Base-by-base conservation (phyloP, 2,113 vertebrate genomes). In the Ammodramus savannarum region DNA sequence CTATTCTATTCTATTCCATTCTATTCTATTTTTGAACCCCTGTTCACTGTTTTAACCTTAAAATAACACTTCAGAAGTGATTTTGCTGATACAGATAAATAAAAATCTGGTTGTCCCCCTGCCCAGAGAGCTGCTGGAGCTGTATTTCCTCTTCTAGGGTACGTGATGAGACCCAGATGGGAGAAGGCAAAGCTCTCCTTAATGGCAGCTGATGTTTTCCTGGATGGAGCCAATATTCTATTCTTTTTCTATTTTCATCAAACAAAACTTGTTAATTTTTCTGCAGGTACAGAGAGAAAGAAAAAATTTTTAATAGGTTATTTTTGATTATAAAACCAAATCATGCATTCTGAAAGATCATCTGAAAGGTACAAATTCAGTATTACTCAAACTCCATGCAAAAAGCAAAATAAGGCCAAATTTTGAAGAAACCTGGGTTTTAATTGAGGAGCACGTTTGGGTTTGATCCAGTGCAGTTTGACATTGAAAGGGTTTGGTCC, bases 141-240 rank as follows among this genome's bases (percentile, higher is more conserved):
- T 6, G 77, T 36, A 11, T 78, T 87, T 95, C 83, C 83, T 73
- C 72, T 26, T 44, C 19, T 43, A 74, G 68, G n/a, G 72, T 19
- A 10, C 0, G 1, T 84, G 91, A 90, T 79, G 87, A 82, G 96
- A 94, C 69, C 78, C 90, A 93, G 93, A 89, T 83, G 92, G 92
- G 90, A 93, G 78, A 79, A 76, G 62, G 78, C 82, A 90, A 95
- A 93, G 51, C 25, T 68, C 92, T 73, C 75, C 59, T 77, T 74
- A 86, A 51, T 48, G 86, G 80, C 89, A 19, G n/a, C 38, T 52
- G 79, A 74, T 88, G 67, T 83, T 92, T 93, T 84, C 71, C 77
- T 90, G 86, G 8, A 4, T 2, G 7, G n/a, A 67, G 83, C 90
- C 65, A 88, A 86, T n/a, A n/a, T n/a, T 55, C 32, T 54, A 19